phyloP scores from a whole-genome alignment of 2,113 vertebrate species.

The Grantiella picta region DNA sequence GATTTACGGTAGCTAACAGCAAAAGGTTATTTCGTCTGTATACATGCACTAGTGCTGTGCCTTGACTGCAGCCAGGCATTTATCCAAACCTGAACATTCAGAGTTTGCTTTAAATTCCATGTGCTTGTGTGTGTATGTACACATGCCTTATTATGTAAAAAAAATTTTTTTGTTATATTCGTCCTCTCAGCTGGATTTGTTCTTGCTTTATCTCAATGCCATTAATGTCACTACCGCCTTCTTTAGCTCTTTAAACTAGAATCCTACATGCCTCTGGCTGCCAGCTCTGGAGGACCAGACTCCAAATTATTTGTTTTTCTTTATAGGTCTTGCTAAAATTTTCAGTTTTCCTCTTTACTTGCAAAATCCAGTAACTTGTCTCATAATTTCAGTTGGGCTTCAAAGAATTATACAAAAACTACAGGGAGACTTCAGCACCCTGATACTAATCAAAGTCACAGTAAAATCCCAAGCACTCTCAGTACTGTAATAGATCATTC shows the following conservation, averaged over 20 bases:
- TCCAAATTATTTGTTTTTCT: not conserved
- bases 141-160: not conserved
- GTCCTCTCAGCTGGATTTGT: not conserved
- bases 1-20: not conserved
- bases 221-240: not conserved
- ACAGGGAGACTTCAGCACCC: not conserved
- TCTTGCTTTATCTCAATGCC: not conserved
- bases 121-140: rapidly evolving
- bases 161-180: not conserved
- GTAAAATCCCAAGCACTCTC: not conserved
- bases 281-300: not conserved
- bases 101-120: not conserved
- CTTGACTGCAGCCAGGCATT: not conserved
- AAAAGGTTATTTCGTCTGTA: not conserved
- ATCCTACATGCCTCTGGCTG: not conserved
- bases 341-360: not conserved
- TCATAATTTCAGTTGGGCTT: not conserved
- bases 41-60: not conserved
- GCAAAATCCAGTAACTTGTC: not conserved
- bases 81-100: not conserved
- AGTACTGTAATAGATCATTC: not conserved
- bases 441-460: not conserved
- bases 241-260: not conserved
- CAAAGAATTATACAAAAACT: not conserved
- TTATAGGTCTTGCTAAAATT: not conserved